Conservation (phyloP, 2,113 vertebrate species). For the Lepus timidus region DNA sequence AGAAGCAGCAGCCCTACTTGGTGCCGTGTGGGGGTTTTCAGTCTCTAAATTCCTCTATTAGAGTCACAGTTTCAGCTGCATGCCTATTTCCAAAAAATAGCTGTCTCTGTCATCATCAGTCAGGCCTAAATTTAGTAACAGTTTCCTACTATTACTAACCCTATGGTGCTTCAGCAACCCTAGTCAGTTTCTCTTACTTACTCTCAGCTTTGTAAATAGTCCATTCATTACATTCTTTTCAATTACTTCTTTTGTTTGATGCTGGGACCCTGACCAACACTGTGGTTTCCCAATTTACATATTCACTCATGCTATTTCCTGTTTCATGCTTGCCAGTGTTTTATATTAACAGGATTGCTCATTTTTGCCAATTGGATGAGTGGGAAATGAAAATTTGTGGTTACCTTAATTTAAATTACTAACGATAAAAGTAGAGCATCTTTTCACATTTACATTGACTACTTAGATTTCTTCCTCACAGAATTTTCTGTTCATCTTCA, state of each 20-base stretch:
- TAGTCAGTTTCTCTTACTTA: slow-evolving; percentile 11
- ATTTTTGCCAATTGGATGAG: slow-evolving; percentile 48
- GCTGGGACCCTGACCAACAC: slow-evolving; percentile 33
- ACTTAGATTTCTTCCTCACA: slow-evolving; percentile 11
- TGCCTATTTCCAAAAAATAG: background rate
- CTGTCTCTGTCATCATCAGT: background rate
- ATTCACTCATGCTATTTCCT: slow-evolving; percentile 26
- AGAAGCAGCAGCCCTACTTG: background rate
- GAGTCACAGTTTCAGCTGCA: background rate
- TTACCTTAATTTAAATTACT: slow-evolving; percentile 58
- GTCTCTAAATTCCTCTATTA: background rate
- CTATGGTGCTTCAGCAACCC: background rate
- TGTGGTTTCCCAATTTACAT: slow-evolving; percentile 6
- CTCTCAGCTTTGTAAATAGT: slow-evolving; percentile 27
- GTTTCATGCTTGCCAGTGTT: slow-evolving; percentile 43
- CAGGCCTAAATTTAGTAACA: background rate
- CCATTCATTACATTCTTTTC: background rate
- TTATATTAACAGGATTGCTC: slow-evolving; percentile 60
- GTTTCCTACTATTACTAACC: background rate
- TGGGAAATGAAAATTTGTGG: slow-evolving; percentile 51
- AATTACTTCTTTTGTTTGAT: slow-evolving; percentile 47
- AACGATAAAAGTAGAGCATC: slow-evolving; percentile 16
- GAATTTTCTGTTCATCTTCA: slow-evolving; percentile 41
- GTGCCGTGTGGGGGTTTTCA: background rate
- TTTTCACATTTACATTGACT: slow-evolving; percentile 46